Base-by-base conservation (phyloP, 2,888 invertebrate species). In the Dynastes hyllus region DNA sequence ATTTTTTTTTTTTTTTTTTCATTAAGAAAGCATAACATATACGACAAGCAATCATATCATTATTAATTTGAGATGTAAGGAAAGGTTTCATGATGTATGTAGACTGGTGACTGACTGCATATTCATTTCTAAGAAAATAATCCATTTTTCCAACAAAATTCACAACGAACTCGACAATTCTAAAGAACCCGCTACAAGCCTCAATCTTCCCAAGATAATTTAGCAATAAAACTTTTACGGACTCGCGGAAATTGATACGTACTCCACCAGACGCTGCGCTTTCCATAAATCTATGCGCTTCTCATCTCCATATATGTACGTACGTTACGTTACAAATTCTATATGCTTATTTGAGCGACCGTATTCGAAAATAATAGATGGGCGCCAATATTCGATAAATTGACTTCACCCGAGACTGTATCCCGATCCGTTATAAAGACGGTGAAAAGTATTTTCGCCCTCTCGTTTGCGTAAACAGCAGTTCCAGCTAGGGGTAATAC, bases 191-290 rank as follows among this genome's bases (percentile, higher is more conserved):
- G 9, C 37, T 22, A 2, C 66, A 4, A 6, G 6, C n/a, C 0
- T 40, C 40, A 16, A 45, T 40, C n/a, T 40, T 16, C 6, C 6
- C 37, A 16, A 66, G 66, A 66, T 66, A 66, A 66, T 66, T 66
- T 40, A 16, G 45, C 37, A 40, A 37, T 66, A 66, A 66, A 66
- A 66, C 66, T 66, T 66, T 45, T 66, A 66, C 66, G 22, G 16
- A 22, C 29, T 32, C 63, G 63, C 63, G 63, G 9, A 63, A 32
- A 29, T 63, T 32, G 63, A 63, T 63, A 63, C 32, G 29, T 2
- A 63, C 55, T 55, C 5, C 4, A n/a, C n/a, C n/a, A 16, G 55
- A 29, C 63, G 55, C 55, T 55, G 8, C 55, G 16, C 13, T 13
- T 2, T 55, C 55, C n/a, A 55, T 55, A 55, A 55, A 55, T 55